These are phyloP conservation scores for Umimayanthus kanabou DNA, from an alignment of 92 coral and sea anemone genomes.

Conservation along the genomic window DNA sequence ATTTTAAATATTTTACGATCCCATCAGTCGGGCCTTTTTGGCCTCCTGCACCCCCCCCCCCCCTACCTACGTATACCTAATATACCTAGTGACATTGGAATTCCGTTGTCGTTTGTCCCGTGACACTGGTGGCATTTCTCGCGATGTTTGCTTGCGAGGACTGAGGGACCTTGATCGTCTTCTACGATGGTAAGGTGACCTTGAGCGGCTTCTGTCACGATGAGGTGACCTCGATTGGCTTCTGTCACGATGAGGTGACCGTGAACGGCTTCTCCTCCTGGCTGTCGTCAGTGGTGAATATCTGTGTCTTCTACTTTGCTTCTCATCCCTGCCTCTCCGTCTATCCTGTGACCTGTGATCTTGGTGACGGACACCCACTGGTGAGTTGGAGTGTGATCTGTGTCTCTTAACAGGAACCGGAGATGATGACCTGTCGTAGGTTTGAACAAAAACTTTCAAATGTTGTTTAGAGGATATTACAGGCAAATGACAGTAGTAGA, in stretches of 20 bases:
- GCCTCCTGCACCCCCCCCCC: no score
- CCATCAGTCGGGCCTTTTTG: no score
- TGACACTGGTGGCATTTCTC: background rate
- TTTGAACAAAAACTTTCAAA: no score
- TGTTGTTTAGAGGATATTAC: no score
- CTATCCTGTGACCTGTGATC: conserved; percentile 23
- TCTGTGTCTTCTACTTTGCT: conserved; percentile 26
- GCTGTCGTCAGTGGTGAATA: background rate
- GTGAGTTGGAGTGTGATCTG: conserved; percentile 26
- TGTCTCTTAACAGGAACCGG: conserved; percentile 40
- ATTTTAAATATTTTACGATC: no score
- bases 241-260: conserved; percentile 27
- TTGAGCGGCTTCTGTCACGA: background rate
- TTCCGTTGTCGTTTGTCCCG: conserved; percentile 49
- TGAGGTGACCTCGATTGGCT: conserved; percentile 27
- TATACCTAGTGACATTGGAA: conserved; percentile 74
- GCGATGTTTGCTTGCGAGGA: conserved; percentile 42
- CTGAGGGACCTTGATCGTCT: conserved; percentile 54
- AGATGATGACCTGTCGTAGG: conserved; percentile 30
- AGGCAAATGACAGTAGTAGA: no score
- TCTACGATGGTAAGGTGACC: conserved; percentile 33
- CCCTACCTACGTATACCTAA: no score
- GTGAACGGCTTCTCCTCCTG: conserved; percentile 14
- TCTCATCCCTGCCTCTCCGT: conserved; percentile 1
- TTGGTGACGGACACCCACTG: background rate